Conservation (phyloP, 1,140 invertebrate species). For the Platyscapa corneri region DNA sequence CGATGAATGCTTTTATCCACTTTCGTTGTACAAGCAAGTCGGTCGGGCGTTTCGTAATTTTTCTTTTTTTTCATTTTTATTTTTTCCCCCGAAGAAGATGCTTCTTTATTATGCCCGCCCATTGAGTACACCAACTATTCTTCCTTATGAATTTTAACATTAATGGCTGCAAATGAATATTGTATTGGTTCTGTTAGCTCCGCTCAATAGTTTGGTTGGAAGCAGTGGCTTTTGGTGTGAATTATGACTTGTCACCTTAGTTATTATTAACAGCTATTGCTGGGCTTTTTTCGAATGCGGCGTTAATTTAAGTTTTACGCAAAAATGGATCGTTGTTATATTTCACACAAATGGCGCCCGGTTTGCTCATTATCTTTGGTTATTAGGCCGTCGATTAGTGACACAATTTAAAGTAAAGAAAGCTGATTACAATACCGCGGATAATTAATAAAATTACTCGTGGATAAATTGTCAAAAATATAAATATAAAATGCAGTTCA, state of each 20-base stretch:
- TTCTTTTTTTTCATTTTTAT: conserved; percentile 7
- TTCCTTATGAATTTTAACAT: neutral
- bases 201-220: neutral
- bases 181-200: conserved; percentile 3
- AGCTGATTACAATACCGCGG: too few species aligned
- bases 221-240: neutral
- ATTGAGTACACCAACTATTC: neutral
- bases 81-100: neutral
- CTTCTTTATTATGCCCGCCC: neutral
- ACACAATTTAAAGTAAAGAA: too few species aligned
- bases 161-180: conserved; percentile 16
- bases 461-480: neutral
- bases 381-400: too few species aligned
- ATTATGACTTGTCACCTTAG: conserved; percentile 11
- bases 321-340: neutral
- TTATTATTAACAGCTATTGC: conserved; percentile 9
- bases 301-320: neutral
- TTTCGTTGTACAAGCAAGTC: conserved; percentile 56
- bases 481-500: neutral
- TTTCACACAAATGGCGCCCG: neutral
- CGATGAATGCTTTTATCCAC: conserved; percentile 61
- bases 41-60: conserved; percentile 18
- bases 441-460: neutral
- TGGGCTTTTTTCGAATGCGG: neutral
- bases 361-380: too few species aligned